Evolutionary conservation across 2,888 invertebrate species (phyloP).

Genomic region (Agapostemon virescens): DNA sequence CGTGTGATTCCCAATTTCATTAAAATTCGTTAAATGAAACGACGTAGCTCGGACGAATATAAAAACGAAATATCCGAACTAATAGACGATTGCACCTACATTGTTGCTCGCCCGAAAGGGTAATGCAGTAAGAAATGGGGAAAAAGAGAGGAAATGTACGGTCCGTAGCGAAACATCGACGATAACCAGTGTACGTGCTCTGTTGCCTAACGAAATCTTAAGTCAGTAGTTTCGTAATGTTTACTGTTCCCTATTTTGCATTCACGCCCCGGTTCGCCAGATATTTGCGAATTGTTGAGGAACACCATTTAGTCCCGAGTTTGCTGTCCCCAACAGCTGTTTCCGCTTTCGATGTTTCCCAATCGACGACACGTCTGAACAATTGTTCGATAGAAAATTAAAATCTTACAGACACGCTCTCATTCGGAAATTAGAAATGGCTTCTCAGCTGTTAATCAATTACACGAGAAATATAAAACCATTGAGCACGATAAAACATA

Average conservation of each 20-base stretch:
- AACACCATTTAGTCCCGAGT: constrained; percentile 15
- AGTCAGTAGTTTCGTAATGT: constrained; percentile 36
- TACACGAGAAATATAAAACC: too few relatives aligned
- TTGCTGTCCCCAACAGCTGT: background rate
- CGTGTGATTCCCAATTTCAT: constrained; percentile 58
- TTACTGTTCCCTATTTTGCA: constrained; percentile 28
- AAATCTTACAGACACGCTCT: background rate
- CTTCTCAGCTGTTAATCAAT: background rate
- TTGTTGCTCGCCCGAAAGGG: constrained; percentile 37
- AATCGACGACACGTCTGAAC: background rate
- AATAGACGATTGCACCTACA: constrained; percentile 49
- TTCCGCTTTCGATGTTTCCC: background rate
- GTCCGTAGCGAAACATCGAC: constrained; percentile 52
- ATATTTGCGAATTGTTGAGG: constrained; percentile 34
- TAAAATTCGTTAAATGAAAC: constrained; percentile 63
- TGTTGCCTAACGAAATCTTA: constrained; percentile 61
- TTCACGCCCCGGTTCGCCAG: constrained; percentile 24
- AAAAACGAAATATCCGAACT: constrained; percentile 59
- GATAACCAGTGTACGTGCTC: constrained; percentile 63
- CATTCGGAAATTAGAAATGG: background rate
- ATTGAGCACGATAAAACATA: too few relatives aligned
- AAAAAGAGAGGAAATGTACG: constrained; percentile 37
- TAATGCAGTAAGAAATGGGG: background rate
- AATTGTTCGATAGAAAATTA: background rate
- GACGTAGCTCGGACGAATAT: constrained; percentile 43